A percentile compares a stretch with the other conserved stretches of the same genome.
Evolutionary conservation across 2,888 invertebrate genomes (phyloP).

Genomic region (Priocnemis perturbator): DNA sequence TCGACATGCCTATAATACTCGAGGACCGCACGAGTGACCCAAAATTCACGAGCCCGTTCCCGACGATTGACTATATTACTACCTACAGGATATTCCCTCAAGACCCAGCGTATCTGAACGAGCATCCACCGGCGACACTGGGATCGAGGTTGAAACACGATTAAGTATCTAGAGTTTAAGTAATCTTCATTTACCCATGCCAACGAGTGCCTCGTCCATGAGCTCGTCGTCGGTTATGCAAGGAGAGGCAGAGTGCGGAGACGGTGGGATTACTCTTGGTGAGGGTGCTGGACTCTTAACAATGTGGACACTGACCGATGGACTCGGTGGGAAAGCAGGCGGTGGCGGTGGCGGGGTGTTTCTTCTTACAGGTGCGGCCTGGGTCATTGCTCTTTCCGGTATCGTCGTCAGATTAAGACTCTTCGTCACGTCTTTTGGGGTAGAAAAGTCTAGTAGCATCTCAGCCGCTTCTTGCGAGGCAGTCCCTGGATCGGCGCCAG

Average conservation of each 20-base stretch:
- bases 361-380: constrained; percentile 72
- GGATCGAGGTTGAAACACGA: constrained; percentile 6
- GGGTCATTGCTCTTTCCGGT: constrained; percentile 78
- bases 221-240: constrained; percentile 92
- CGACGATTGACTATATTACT: too few relatives aligned
- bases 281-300: constrained; percentile 87
- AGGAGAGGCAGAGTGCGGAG: constrained; percentile 84
- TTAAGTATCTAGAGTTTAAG: constrained; percentile 52
- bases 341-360: constrained; percentile 74
- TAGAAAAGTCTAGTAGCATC: constrained; percentile 82
- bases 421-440: constrained; percentile 77
- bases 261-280: constrained; percentile 81
- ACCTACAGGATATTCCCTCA: too few relatives aligned
- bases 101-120: too few relatives aligned
- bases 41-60: too few relatives aligned
- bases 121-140: too few relatives aligned
- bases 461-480: constrained; percentile 80
- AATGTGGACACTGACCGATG: constrained; percentile 85
- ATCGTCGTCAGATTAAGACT: constrained; percentile 73
- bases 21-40: too few relatives aligned
- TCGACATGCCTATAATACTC: too few relatives aligned
- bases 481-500: constrained; percentile 70
- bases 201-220: constrained; percentile 91
- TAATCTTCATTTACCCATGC: constrained; percentile 83
- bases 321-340: constrained; percentile 78